phyloP scores from a whole-genome alignment of 2,113 vertebrate species.

The Zapus hudsonius region DNA sequence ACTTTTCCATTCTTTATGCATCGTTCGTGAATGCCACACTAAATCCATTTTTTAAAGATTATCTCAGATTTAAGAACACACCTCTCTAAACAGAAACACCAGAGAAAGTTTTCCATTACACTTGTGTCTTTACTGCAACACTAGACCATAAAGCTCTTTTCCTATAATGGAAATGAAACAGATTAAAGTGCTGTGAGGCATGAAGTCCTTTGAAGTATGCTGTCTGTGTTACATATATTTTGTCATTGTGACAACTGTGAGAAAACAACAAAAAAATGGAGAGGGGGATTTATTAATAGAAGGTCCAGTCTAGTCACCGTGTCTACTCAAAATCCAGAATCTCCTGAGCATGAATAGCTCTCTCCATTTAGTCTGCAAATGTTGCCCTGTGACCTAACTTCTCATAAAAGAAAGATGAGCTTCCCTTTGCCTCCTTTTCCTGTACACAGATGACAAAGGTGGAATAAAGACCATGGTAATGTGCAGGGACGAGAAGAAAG shows the following conservation, averaged over 20 bases:
- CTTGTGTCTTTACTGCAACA: background rate
- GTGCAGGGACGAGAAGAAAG: background rate
- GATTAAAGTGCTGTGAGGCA: background rate
- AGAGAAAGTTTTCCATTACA: accelerated
- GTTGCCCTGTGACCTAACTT: background rate
- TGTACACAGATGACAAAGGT: background rate
- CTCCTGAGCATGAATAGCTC: background rate
- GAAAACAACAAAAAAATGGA: background rate
- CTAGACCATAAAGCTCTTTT: background rate
- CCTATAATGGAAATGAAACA: background rate
- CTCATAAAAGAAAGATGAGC: background rate
- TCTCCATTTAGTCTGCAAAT: background rate
- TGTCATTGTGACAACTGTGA: background rate
- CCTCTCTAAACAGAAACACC: accelerated
- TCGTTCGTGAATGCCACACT: background rate
- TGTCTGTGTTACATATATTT: background rate
- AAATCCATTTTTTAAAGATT: background rate
- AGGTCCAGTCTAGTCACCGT: background rate
- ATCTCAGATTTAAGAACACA: background rate
- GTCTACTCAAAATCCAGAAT: background rate
- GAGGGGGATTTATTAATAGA: background rate
- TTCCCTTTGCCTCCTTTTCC: background rate
- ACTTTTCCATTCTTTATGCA: background rate
- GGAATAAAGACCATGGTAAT: background rate
- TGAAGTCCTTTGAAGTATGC: background rate